These are phyloP conservation scores for Neodiprion pinetum DNA, from an alignment of 1,140 invertebrate genomes.

Conservation along the genomic window DNA sequence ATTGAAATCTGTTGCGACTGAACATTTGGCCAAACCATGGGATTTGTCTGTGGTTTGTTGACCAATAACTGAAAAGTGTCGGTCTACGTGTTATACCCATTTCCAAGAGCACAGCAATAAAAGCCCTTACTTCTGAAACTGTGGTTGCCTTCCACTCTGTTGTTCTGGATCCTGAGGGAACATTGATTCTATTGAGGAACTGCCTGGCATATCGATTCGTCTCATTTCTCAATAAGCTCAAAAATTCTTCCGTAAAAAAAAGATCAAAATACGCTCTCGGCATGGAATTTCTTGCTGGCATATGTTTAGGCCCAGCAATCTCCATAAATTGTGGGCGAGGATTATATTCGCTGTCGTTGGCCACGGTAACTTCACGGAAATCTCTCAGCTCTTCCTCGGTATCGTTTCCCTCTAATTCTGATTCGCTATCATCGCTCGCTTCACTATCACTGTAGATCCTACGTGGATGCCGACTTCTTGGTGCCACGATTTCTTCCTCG, in stretches of 20 bases:
- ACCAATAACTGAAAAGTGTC: slow-evolving; percentile 38
- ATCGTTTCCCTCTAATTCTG: slow-evolving; percentile 16
- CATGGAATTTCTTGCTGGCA: slow-evolving; percentile 18
- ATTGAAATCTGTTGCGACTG: slow-evolving; percentile 35
- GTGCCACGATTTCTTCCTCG: slow-evolving; percentile 18
- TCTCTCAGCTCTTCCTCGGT: slow-evolving; percentile 16
- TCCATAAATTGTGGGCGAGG: slow-evolving; percentile 18
- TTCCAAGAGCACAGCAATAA: slow-evolving; percentile 8
- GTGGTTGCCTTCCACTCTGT: no score
- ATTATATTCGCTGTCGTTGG: slow-evolving; percentile 18
- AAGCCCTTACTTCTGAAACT: no score
- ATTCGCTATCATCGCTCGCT: slow-evolving; percentile 19
- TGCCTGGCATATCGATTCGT: no score
- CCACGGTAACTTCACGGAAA: slow-evolving; percentile 19
- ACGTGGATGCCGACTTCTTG: slow-evolving; percentile 17
- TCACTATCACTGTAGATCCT: slow-evolving; percentile 19
- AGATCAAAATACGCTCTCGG: slow-evolving; percentile 9
- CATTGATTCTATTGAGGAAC: no score
- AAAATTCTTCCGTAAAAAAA: slow-evolving; percentile 15
- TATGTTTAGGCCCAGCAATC: slow-evolving; percentile 17
- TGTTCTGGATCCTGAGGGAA: no score
- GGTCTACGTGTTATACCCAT: slow-evolving; percentile 37
- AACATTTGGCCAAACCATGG: slow-evolving; percentile 46
- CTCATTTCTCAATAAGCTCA: slow-evolving; percentile 19
- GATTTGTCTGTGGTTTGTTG: slow-evolving; percentile 33